Base-by-base conservation (phyloP, 2,888 invertebrate species). In the Hecatera dysodea region DNA sequence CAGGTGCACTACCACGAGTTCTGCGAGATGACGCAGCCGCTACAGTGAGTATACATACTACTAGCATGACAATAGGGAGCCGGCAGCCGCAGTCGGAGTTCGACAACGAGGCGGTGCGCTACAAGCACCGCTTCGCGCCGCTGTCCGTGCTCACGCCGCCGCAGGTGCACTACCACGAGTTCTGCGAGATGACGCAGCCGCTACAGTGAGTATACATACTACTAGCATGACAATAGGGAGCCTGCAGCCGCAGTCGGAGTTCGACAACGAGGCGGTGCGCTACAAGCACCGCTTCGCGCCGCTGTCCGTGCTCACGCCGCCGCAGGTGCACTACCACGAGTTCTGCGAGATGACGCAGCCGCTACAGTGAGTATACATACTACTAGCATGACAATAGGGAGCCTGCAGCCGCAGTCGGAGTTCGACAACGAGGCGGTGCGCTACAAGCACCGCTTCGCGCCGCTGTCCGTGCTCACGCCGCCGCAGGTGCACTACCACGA, bases 261-360 rank as follows among this genome's bases (percentile, higher is more conserved):
- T 29, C 29, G 29, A 29, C 99, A 0, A 97, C 29, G 29, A 29
- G 29, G 29, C 29, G 29, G 29, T 29, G 7, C 97, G 99, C 52
- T 99, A 99, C 92, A 98, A 98, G 90, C 99, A 99, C 88, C 97
- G 99, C 67, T 98, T 99, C 95, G 97, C 98, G 8, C 98, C 99
- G 1, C 98, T 99, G 89, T 97, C 98, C 29, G 97, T 97, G 44
- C 96, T 99, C 19, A 96, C 98, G 27, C 99, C 99, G 19, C 99
- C 99, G 0, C 98, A 98, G 6, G 98, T 99, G 17, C 98, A 98
- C 86, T 99, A 99, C 93, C 96, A 97, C 65, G 98, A 99, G 93
- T 39, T 39, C 39, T 39, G 39, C 39, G 39, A 39, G 39, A 39
- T 39, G 39, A 39, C 39, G 39, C 39, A 39, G 39, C 39, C 39